Base-by-base conservation (phyloP, 2,113 vertebrate genomes). In the Gnathonemus longibarbis region DNA sequence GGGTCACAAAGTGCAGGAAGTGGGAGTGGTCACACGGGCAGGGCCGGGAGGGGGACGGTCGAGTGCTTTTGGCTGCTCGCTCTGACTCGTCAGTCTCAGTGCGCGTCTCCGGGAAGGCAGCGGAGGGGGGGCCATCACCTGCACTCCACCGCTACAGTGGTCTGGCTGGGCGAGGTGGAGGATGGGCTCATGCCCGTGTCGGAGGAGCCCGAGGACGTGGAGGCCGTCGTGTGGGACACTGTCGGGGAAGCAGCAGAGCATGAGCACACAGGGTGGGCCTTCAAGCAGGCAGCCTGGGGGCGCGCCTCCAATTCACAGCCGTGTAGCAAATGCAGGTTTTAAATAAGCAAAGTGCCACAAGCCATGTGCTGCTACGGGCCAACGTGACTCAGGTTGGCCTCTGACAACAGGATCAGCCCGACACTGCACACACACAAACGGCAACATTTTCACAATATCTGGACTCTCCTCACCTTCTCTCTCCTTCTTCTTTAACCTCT, bases 401-500 rank as follows among this genome's bases (percentile, higher is more conserved):
- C n/a, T 4, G n/a, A 70, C 62, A 31, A 31, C 31, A 42, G 35
- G 6, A 80, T 80, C 74, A 39, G 17, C 31, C 74, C 19, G 74
- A 24, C 15, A 5, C 84, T 31, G 46, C 13, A 31, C 46, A 49
- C 48, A 39, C 17, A 24, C 3, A 42, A 88, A 58, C 70, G 0
- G 70, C 70, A 77, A 35, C 35, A 80, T 77, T 31, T 31, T 2
- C 24, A 66, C 58, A 66, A n/a, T 66, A 66, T 27, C 58, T 66
- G 8, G 56, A 24, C 56, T 66, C 62, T 62, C 89, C 46, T 94
- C 95, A 99, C 98, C 98, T 98, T 99, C 98, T 95, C 98, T 94
- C 92, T 99, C 98, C 92, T 99, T 99, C 98, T 99, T 99, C 96
- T 99, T 99, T 90, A 99, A 96, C 90, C 98, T 95, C 92, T 99